Evolutionary conservation across 2,113 vertebrate species (phyloP).

Genomic region (Bagarius yarrelli): DNA sequence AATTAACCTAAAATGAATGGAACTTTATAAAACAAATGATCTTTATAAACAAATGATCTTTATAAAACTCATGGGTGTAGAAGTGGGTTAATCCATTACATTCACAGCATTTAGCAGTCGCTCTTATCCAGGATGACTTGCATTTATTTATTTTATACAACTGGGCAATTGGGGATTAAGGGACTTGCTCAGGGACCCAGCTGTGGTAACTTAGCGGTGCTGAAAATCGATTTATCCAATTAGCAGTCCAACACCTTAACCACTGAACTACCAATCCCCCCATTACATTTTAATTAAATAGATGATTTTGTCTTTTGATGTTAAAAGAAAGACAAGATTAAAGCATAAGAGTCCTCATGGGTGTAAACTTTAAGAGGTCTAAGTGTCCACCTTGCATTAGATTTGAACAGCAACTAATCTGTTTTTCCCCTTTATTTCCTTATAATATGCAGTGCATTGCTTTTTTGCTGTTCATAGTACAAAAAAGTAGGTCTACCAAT

Average conservation of each 20-base stretch:
- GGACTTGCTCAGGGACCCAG: too few relatives aligned
- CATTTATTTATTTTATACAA: too few relatives aligned
- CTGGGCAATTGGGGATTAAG: too few relatives aligned
- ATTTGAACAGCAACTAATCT: neutral
- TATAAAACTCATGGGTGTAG: neutral
- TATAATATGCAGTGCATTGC: neutral
- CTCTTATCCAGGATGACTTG: too few relatives aligned
- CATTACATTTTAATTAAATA: too few relatives aligned
- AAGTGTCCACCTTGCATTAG: neutral
- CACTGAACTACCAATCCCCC: too few relatives aligned
- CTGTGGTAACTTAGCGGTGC: too few relatives aligned
- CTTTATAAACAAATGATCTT: neutral
- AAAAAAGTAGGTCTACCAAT: neutral
- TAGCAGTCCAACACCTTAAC: too few relatives aligned
- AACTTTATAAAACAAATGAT: too few relatives aligned
- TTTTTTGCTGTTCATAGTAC: neutral
- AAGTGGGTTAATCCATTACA: neutral
- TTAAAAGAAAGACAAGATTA: neutral
- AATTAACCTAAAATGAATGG: too few relatives aligned
- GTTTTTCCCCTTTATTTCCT: neutral
- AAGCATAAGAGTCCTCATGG: neutral
- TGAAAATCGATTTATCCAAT: too few relatives aligned
- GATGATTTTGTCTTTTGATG: too few relatives aligned
- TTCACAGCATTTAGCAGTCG: neutral
- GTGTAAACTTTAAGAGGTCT: neutral